Evolutionary conservation across 2,797 vertebrate species (phyloP), one percentile per base, ranked within the genome.

Genomic region (Anguilla obscura): DNA sequence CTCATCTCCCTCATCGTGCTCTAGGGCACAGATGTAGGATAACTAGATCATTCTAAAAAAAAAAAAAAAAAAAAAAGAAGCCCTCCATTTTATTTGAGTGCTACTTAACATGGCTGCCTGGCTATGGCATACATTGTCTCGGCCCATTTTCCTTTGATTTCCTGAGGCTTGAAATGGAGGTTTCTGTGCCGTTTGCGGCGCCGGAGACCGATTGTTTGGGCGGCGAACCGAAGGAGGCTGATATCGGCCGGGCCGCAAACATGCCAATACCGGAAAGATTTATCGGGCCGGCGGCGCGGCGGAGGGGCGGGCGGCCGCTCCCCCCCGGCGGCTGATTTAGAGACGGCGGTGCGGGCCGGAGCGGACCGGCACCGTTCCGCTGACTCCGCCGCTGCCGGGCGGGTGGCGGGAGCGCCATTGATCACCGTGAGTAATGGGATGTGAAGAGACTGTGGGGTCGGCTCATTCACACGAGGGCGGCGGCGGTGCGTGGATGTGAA

Each of bases 261-360:
- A 91, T 94, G 93, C 91, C 94, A 92, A 92, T 94, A 93, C 90
- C 86, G 54, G 84, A 54, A 24, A 92, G 92, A 95, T 90, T 92
- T 95, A 95, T 93, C 93, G 94, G 91, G 92, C 90, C 92, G 94
- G 92, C 90, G 91, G 45, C 7, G 92, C 10, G 24, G 45, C 2
- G 79, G 6, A n/a, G 79, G 79, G 79, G 45, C 40, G 10, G 40
- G 40, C 24, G 24, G 60, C 63, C 85, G 5, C 27, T 86, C 7
- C 69, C 24, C 50, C 50, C 40, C 40, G 12, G 24, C 24, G 27
- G 21, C 86, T 60, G 86, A 63, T 87, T 82, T 87, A 80, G 27
- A 0, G 14, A 5, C 66, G 69, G 27, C 71, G 45, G n/a, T 30
- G 21, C 18, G 91, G 86, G 90, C 92, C 88, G 18, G 86, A 24